Base-by-base conservation (phyloP, 2,113 vertebrate species). In the Symphodus melops region DNA sequence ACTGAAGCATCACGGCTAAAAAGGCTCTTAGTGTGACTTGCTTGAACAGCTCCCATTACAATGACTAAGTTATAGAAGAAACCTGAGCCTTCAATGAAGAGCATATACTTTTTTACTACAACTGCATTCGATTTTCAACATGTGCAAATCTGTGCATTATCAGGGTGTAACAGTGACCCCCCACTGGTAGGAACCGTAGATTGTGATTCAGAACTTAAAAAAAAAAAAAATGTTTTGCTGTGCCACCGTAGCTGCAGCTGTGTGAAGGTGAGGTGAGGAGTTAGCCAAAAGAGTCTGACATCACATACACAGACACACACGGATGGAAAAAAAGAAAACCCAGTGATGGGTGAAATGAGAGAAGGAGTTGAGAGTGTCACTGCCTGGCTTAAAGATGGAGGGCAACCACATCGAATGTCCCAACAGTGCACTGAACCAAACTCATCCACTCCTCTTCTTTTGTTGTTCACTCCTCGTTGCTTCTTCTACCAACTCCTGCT, bases 341-440 rank as follows among this genome's bases (percentile, higher is more conserved):
- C 67, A 85, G 48, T 73, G 86, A 86, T 83, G 87, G 77, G 80
- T 91, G 84, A 91, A 91, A 91, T 89, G 77, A 88, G 78, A 87
- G 84, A 82, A 76, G 85, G 74, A 86, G 79, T 58, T 82, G 52
- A 71, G 68, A 84, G 85, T 77, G 87, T 87, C 87, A 79, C 49
- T 55, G 67, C 79, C 58, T 66, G 72, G 55, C 64, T 88, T 82
- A 55, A 83, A 88, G 57, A 73, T 12, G 39, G 49, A 77, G 73
- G 67, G 9, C 51, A 10, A 36, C 74, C 53, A 66, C 75, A 81
- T 51, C 56, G 58, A 75, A 73, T 75, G 78, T 80, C 66, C 82
- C 71, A n/a, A 55, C 53, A 62, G 56, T 39, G 20, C 77, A 65
- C 19, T 63, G 39, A 77, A 63, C 48, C 68, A 69, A 75, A 79